Evolutionary conservation across 2,113 vertebrate species (phyloP).

Genomic region (Sorex fumeus): DNA sequence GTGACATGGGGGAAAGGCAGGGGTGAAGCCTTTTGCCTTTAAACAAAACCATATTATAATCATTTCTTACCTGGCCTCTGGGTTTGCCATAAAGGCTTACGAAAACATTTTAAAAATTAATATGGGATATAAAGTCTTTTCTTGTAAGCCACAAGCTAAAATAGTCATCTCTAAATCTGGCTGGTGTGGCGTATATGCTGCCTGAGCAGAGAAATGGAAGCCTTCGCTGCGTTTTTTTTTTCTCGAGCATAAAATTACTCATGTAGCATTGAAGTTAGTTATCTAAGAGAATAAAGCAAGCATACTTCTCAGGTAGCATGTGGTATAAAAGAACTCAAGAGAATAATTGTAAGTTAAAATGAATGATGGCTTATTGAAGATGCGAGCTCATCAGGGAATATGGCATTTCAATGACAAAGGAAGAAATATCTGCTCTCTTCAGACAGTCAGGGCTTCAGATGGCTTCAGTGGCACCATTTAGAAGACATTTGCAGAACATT

Average conservation of each 20-base stretch:
- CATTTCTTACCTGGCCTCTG: conserved; percentile 59
- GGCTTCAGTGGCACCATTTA: conserved; percentile 86
- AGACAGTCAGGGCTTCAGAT: conserved; percentile 83
- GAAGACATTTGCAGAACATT: conserved; percentile 87
- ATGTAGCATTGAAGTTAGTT: conserved; percentile 55
- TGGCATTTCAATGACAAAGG: conserved; percentile 80
- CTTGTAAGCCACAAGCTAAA: conserved; percentile 56
- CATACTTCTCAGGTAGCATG: background rate
- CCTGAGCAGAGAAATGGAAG: conserved; percentile 10
- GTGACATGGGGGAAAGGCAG: background rate
- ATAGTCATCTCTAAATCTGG: background rate
- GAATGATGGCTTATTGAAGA: conserved; percentile 50
- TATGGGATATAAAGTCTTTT: conserved; percentile 55
- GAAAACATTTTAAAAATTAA: conserved; percentile 74
- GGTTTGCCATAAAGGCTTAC: conserved; percentile 62
- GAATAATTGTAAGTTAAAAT: conserved; percentile 25
- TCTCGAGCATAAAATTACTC: conserved; percentile 15
- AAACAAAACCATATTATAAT: background rate
- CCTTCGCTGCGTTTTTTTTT: background rate
- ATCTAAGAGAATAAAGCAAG: conserved; percentile 22
- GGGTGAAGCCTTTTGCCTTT: background rate
- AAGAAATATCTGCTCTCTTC: conserved; percentile 76
- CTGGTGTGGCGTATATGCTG: background rate
- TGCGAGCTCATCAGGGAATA: conserved; percentile 75
- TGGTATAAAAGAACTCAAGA: background rate